Evolutionary conservation across 1,140 invertebrate genomes (phyloP).

Genomic region (Holcopasites calliopsidis): DNA sequence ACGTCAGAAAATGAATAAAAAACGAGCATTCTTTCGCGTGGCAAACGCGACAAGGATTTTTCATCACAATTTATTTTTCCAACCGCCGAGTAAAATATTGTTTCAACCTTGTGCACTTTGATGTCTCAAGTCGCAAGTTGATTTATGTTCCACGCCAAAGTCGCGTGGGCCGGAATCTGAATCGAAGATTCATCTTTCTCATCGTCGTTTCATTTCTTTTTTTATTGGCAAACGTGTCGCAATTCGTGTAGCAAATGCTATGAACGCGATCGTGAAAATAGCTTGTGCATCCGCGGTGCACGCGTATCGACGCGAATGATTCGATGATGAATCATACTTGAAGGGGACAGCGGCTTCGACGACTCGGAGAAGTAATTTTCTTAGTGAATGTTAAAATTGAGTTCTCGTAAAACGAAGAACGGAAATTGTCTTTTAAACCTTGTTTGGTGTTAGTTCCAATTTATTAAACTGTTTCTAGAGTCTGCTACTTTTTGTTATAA

Average conservation of each 20-base stretch:
- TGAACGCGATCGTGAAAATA: conserved; percentile 9
- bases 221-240: not conserved
- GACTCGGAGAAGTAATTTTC: not conserved
- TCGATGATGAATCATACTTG: conserved; percentile 47
- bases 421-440: not conserved
- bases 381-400: not conserved
- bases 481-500: too few species aligned
- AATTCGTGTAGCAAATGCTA: conserved; percentile 1
- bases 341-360: not conserved
- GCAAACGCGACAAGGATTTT: not conserved
- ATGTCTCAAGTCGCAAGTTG: conserved; percentile 2
- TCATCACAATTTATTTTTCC: not conserved
- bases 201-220: not conserved
- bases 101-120: not conserved
- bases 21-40: not conserved
- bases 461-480: too few species aligned
- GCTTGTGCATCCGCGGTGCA: conserved; percentile 19
- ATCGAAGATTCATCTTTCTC: not conserved
- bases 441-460: too few species aligned
- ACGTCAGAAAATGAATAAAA: too few species aligned
- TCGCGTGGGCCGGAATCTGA: not conserved
- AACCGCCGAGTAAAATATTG: not conserved
- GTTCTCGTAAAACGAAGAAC: not conserved
- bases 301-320: conserved; percentile 39
- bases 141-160: not conserved